A percentile compares a stretch with the other conserved stretches of the same genome.
These are phyloP conservation scores for Eleginops maclovinus DNA, from an alignment of 2,113 vertebrate genomes.

Conservation along the genomic window DNA sequence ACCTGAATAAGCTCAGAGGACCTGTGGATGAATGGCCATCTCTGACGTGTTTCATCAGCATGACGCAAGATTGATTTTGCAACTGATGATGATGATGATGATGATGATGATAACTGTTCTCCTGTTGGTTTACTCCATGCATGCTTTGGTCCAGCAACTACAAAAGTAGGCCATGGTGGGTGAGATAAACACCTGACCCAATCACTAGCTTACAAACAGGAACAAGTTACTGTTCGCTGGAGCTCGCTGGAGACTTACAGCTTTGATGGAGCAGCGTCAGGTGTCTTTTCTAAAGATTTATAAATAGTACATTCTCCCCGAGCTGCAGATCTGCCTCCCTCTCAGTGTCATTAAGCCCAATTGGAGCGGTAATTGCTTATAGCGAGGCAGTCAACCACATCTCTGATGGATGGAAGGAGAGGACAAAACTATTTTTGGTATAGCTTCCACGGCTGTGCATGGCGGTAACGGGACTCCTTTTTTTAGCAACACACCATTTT, in stretches of 20 bases:
- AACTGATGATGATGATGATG: background rate
- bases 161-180: conserved; percentile 50
- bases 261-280: conserved; percentile 71
- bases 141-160: conserved; percentile 24
- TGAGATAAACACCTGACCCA: conserved; percentile 54
- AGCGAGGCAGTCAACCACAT: conserved; percentile 73
- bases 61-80: conserved; percentile 3
- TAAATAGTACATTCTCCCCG: conserved; percentile 75
- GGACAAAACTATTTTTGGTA: conserved; percentile 66
- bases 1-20: background rate
- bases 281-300: conserved; percentile 75
- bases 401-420: conserved; percentile 71
- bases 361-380: conserved; percentile 80
- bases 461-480: conserved; percentile 42
- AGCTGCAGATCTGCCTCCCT: conserved; percentile 66
- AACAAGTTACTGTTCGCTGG: conserved; percentile 28
- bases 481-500: conserved; percentile 41
- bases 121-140: background rate
- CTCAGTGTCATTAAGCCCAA: conserved; percentile 79
- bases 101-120: background rate
- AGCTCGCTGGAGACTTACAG: conserved; percentile 44
- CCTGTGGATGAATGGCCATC: background rate
- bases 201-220: conserved; percentile 37
- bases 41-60: background rate
- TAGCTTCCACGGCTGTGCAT: conserved; percentile 17